Base-by-base conservation (phyloP, 2,113 vertebrate genomes). In the Anser brachyrhynchus region DNA sequence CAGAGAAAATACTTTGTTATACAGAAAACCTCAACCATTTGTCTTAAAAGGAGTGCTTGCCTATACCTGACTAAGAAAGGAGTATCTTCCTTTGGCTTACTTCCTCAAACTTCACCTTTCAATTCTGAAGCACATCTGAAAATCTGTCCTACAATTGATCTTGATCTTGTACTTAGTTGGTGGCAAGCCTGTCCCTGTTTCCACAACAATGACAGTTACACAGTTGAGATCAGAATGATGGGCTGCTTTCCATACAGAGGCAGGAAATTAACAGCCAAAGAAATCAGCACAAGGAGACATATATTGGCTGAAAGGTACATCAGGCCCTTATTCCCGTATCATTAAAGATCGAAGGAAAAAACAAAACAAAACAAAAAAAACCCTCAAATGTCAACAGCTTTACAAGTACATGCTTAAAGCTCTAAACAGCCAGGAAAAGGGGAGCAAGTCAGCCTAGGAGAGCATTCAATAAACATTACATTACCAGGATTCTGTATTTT, bases 321-420 rank as follows among this genome's bases (percentile, higher is more conserved):
- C 84, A 87, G 70, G 31, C 49, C 62, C 89, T 81, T 86, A 52
- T 33, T 92, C 55, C 90, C 84, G 65, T 69, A 69, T 28, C 85
- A 61, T 84, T 84, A 78, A 89, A 87, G 62, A 90, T 17, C 0
- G 0, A 91, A 94, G 66, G 49, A 73, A 93, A 93, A 73, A 96
- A 37, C 37, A 92, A 52, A 49, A 20, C 18, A 46, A 46, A 19
- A 49, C 46, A 20, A 49, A 49, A 20, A 46, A 49, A 35, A 35
- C 35, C 35, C 57, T 87, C 73, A 92, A 94, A 95, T 92, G 93
- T 94, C 93, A 96, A 96, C 81, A 93, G n/a, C 84, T 87, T 89
- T 76, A 79, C n/a, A 84, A 95, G 95, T 83, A 76, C 43, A 74
- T 64, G 86, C 86, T 92, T 84, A 92, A 84, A 70, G 58, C 62